Evolutionary conservation across 2,113 vertebrate species (phyloP).

Genomic region (Pionites leucogaster): DNA sequence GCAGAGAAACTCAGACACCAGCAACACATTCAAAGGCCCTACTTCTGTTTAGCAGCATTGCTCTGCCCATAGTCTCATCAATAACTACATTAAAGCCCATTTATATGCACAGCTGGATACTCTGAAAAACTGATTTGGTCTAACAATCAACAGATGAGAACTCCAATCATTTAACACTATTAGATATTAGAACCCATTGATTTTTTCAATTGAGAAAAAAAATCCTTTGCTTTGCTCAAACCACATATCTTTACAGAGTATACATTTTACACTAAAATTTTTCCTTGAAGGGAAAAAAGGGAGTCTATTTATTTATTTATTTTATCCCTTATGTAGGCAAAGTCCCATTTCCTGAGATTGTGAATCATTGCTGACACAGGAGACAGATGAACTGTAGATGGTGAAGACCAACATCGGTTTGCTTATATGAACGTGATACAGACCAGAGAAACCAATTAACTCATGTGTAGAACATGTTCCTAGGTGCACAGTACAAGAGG

Average conservation of each 20-base stretch:
- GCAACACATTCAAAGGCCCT: neutral
- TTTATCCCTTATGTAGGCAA: neutral
- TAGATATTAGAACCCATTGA: neutral
- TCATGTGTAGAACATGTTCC: neutral
- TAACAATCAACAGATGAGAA: neutral
- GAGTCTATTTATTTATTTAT: too few species aligned
- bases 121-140: neutral
- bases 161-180: neutral
- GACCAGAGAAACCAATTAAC: neutral
- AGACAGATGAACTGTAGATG: neutral
- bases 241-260: neutral
- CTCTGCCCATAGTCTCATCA: neutral
- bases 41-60: neutral
- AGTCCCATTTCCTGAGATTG: neutral
- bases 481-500: rapidly evolving
- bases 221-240: neutral
- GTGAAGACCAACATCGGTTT: neutral
- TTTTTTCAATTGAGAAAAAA: neutral
- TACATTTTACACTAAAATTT: neutral
- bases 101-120: conserved; percentile 29
- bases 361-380: neutral
- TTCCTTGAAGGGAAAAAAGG: neutral
- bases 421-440: neutral
- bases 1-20: neutral
- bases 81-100: neutral